Percentiles rank a stretch among this genome's conserved stretches.
Evolutionary conservation across 1,140 invertebrate species (phyloP).

Genomic region (Drosophila arizonae): DNA sequence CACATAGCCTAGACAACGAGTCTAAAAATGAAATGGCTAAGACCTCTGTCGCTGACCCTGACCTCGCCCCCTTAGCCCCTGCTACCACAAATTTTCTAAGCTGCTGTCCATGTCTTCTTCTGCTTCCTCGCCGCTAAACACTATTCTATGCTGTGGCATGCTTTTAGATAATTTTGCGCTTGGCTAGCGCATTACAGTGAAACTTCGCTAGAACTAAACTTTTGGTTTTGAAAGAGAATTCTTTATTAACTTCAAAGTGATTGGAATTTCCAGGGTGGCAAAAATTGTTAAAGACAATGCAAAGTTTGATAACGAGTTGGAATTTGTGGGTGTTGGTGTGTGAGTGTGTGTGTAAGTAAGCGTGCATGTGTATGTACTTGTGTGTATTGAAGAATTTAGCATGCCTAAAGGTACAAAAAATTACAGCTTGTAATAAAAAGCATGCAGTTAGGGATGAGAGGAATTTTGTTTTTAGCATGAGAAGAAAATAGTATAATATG

Average conservation of each 20-base stretch:
- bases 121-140: background rate
- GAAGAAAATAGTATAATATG: too few species aligned
- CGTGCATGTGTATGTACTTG: too few species aligned
- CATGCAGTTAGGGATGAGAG: too few species aligned
- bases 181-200: constrained; percentile 47
- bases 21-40: constrained; percentile 75
- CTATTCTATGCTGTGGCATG: constrained; percentile 32
- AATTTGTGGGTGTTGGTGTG: background rate
- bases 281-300: background rate
- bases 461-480: too few species aligned
- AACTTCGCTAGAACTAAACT: constrained; percentile 14
- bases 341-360: too few species aligned
- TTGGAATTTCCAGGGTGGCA: constrained; percentile 1
- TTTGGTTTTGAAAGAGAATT: background rate
- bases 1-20: constrained; percentile 19
- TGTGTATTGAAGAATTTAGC: too few species aligned
- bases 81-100: constrained; percentile 42
- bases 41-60: constrained; percentile 12
- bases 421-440: too few species aligned
- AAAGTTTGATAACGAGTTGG: background rate
- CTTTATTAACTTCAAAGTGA: background rate
- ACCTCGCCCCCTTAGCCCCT: background rate
- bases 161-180: constrained; percentile 70
- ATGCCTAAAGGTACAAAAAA: too few species aligned
- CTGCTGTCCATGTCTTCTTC: constrained; percentile 7